These are phyloP conservation scores for Patagioenas fasciata DNA, from an alignment of 2,113 vertebrate species.

Conservation along the genomic window DNA sequence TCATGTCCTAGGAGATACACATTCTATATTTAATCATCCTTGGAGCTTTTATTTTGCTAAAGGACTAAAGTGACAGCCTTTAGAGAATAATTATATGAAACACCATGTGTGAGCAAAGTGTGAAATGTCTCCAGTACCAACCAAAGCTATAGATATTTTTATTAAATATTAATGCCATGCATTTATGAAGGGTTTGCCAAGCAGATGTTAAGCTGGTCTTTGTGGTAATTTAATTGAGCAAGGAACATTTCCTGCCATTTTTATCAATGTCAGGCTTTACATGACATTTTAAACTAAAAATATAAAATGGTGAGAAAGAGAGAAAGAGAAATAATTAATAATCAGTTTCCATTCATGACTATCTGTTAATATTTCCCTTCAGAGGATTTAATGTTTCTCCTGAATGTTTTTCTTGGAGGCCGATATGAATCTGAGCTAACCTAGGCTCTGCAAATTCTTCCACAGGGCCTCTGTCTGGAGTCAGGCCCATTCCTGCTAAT, in stretches of 20 bases:
- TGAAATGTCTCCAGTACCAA: conserved; percentile 73
- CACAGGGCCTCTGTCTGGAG: conserved; percentile 64
- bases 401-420: conserved; percentile 78
- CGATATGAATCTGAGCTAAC: conserved; percentile 62
- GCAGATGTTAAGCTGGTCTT: conserved; percentile 75
- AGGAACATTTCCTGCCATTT: conserved; percentile 79
- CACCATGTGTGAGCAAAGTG: conserved; percentile 69
- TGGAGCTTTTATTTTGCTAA: conserved; percentile 55
- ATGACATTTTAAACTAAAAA: conserved; percentile 75
- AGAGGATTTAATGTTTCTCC: conserved; percentile 72
- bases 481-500: conserved; percentile 40
- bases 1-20: neutral
- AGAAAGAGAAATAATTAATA: conserved; percentile 75
- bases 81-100: conserved; percentile 72
- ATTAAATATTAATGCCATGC: conserved; percentile 79
- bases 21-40: conserved; percentile 54
- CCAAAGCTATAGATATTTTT: conserved; percentile 70
- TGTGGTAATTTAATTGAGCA: conserved; percentile 75
- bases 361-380: conserved; percentile 74
- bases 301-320: conserved; percentile 61
- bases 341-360: conserved; percentile 72
- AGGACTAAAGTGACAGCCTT: conserved; percentile 35
- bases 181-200: conserved; percentile 69
- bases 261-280: conserved; percentile 77
- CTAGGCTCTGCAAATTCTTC: conserved; percentile 68